Conservation (phyloP, 1,140 invertebrate genomes). For the Drosophila funebris region DNA sequence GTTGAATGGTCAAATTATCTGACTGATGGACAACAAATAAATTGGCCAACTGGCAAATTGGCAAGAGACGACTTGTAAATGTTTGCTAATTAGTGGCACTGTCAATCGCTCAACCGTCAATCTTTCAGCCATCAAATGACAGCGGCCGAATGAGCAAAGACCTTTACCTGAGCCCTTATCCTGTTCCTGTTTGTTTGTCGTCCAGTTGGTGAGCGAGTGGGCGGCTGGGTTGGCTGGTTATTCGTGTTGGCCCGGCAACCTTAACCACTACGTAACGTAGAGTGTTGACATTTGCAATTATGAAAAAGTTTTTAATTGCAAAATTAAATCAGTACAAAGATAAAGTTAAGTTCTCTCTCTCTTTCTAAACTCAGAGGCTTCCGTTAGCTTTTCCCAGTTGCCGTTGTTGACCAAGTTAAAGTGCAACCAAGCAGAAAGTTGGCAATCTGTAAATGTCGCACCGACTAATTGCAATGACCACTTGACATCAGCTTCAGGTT, state of each 20-base stretch:
- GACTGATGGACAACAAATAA: constrained; percentile 37
- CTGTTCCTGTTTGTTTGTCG: neutral
- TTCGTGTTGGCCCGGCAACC: constrained; percentile 14
- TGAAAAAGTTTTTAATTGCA: constrained; percentile 74
- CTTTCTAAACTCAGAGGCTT: neutral
- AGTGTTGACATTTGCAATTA: constrained; percentile 64
- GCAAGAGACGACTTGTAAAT: neutral
- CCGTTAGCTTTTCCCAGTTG: too few species aligned
- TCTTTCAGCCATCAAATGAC: constrained; percentile 10
- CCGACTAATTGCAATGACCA: constrained; percentile 60
- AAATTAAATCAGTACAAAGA: constrained; percentile 68
- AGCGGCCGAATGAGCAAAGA: neutral
- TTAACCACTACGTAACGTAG: neutral
- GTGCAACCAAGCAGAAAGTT: constrained; percentile 57
- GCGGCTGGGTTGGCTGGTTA: neutral
- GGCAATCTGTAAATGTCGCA: constrained; percentile 70
- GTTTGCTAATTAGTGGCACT: constrained; percentile 38
- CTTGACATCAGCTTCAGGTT: constrained; percentile 13
- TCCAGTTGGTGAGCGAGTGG: neutral
- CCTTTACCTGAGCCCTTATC: neutral
- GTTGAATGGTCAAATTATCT: constrained; percentile 12
- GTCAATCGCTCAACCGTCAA: constrained; percentile 18
- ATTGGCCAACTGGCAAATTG: constrained; percentile 21
- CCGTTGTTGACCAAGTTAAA: constrained; percentile 28
- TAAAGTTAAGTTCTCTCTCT: constrained; percentile 28